phyloP scores from a whole-genome alignment of 2,113 vertebrate genomes.

The Phalacrocorax carbo region DNA sequence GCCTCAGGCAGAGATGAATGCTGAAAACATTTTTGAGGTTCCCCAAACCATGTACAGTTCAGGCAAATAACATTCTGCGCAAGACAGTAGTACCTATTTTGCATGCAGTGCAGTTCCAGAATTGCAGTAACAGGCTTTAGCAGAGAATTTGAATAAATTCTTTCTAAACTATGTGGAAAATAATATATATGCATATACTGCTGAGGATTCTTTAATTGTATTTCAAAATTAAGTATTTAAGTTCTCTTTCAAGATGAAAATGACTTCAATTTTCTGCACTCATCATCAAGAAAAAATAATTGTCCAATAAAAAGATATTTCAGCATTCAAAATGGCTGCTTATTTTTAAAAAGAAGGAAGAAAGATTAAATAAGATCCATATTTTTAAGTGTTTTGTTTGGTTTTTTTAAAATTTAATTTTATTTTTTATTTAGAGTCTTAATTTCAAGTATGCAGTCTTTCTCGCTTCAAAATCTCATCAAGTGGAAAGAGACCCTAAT shows the following conservation, averaged over 20 bases:
- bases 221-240: not conserved
- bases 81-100: not conserved
- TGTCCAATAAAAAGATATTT: not conserved
- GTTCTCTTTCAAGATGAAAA: not conserved
- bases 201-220: not conserved
- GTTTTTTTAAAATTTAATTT: not conserved
- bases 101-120: not conserved
- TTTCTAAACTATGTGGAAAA: not conserved
- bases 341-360: not conserved
- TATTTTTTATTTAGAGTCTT: not conserved
- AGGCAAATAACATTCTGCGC: not conserved
- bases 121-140: not conserved
- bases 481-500: not conserved
- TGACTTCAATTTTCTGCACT: not conserved
- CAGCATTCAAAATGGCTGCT: not conserved
- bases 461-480: conserved; percentile 28
- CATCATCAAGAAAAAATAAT: not conserved
- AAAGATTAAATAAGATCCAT: not conserved
- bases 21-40: not conserved
- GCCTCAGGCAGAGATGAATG: not conserved
- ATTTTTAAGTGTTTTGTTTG: not conserved
- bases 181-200: not conserved
- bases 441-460: not conserved
- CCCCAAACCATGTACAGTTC: not conserved
- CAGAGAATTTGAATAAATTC: not conserved